A percentile compares a stretch with the other conserved stretches of the same genome.
Conservation (phyloP, 2,797 vertebrate genomes). For the Pseudomugil gertrudae region DNA sequence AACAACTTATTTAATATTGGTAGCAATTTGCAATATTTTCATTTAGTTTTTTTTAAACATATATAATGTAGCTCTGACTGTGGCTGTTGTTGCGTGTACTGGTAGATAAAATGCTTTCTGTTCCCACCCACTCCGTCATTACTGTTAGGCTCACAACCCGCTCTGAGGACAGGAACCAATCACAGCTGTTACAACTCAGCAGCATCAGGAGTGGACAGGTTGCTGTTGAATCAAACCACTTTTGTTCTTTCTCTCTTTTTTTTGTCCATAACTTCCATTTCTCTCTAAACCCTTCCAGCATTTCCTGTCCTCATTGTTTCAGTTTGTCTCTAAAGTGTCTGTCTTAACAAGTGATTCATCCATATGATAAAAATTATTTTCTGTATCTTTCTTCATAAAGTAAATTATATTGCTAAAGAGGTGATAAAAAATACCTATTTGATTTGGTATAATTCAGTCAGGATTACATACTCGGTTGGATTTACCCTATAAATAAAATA, state of each 20-base stretch:
- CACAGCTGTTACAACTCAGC: conserved; percentile 49
- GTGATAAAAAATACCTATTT: conserved; percentile 31
- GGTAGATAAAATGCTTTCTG: conserved; percentile 63
- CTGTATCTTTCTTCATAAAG: conserved; percentile 1
- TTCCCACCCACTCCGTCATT: conserved; percentile 68
- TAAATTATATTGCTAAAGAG: conserved; percentile 22
- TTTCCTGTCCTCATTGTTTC: conserved; percentile 22
- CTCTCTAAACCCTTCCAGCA: conserved; percentile 10
- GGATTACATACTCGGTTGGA: background rate
- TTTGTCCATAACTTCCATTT: conserved; percentile 10
- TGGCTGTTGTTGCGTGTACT: conserved; percentile 59
- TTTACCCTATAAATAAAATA: conserved; percentile 15
- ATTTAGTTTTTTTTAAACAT: conserved; percentile 60
- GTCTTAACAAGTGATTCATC: conserved; percentile 59
- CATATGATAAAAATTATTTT: conserved; percentile 1
- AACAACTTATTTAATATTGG: conserved; percentile 86
- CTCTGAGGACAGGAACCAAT: conserved; percentile 47
- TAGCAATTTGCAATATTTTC: conserved; percentile 65
- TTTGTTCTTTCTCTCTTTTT: conserved; percentile 10
- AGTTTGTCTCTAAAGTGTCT: conserved; percentile 39
- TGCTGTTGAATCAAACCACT: conserved; percentile 29
- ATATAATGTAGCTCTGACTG: conserved; percentile 66
- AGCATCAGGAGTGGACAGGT: conserved; percentile 71
- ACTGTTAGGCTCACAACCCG: conserved; percentile 59
- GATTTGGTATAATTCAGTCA: conserved; percentile 1